Conservation (phyloP, 2,888 invertebrate species). For the Epinotia ramella region DNA sequence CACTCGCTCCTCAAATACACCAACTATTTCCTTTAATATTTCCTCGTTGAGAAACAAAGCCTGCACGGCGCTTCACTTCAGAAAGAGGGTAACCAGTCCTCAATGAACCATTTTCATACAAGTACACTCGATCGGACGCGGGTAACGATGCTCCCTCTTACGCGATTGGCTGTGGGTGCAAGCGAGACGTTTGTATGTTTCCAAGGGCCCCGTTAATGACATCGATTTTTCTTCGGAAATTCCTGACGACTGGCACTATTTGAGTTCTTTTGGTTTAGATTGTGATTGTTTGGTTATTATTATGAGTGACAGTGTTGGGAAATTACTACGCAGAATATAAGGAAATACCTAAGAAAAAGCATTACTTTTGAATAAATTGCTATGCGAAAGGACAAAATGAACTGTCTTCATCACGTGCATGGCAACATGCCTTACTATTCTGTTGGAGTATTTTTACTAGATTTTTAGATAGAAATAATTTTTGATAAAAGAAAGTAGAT, state of each 20-base stretch:
- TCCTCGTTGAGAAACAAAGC: slow-evolving; percentile 31
- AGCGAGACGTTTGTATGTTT: slow-evolving; percentile 24
- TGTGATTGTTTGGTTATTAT: slow-evolving; percentile 35
- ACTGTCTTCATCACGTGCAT: too few relatives aligned
- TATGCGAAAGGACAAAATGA: background rate
- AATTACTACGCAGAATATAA: background rate
- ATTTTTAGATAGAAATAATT: too few relatives aligned
- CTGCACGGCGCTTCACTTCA: slow-evolving; percentile 27
- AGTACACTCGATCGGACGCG: slow-evolving; percentile 33
- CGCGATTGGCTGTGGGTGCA: slow-evolving; percentile 4
- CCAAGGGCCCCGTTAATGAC: slow-evolving; percentile 24
- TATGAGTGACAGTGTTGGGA: background rate
- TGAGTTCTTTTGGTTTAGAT: slow-evolving; percentile 34
- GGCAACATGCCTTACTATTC: too few relatives aligned
- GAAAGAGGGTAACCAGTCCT: slow-evolving; percentile 39
- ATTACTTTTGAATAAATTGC: background rate
- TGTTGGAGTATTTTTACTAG: too few relatives aligned
- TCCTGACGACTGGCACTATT: slow-evolving; percentile 40
- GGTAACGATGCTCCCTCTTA: slow-evolving; percentile 35
- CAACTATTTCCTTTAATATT: slow-evolving; percentile 31
- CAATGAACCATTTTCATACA: slow-evolving; percentile 42
- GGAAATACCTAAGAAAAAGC: background rate
- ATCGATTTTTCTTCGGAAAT: slow-evolving; percentile 43
- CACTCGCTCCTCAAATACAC: slow-evolving; percentile 9
- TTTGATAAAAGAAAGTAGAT: too few relatives aligned